Conservation (phyloP, 2,888 invertebrate species). For the Dione juno region DNA sequence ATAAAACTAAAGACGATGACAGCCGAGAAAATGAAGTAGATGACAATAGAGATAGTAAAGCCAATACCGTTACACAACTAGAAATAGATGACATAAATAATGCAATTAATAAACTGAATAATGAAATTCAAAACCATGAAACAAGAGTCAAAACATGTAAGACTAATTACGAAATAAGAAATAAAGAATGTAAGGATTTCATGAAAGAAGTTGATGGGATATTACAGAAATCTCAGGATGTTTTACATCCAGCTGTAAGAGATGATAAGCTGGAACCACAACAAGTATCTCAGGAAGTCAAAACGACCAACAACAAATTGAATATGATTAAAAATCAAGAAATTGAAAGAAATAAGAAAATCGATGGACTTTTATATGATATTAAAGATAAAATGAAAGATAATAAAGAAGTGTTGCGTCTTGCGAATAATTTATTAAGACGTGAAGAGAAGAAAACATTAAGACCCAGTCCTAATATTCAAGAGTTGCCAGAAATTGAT, state of each 20-base stretch:
- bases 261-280: conserved; percentile 14
- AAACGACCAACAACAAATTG: conserved; percentile 53
- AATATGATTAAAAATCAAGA: conserved; percentile 59
- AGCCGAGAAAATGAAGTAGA: background rate
- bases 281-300: conserved; percentile 52
- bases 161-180: conserved; percentile 64
- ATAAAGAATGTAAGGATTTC: conserved; percentile 69
- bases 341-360: conserved; percentile 62
- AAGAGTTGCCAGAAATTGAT: conserved; percentile 49
- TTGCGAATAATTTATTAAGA: conserved; percentile 69
- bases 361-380: conserved; percentile 65
- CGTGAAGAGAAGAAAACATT: conserved; percentile 61
- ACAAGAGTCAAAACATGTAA: conserved; percentile 68
- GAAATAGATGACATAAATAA: conserved; percentile 70
- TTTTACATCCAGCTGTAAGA: conserved; percentile 62
- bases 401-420: conserved; percentile 70
- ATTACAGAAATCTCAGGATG: conserved; percentile 65
- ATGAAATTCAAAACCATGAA: conserved; percentile 70
- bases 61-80: conserved; percentile 56
- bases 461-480: conserved; percentile 51
- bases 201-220: conserved; percentile 74
- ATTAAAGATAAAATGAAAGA: conserved; percentile 78
- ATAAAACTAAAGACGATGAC: background rate
- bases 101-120: conserved; percentile 68
- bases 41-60: conserved; percentile 22